Base-by-base conservation (phyloP, 1,140 invertebrate genomes). In the Drosophila suzukii region DNA sequence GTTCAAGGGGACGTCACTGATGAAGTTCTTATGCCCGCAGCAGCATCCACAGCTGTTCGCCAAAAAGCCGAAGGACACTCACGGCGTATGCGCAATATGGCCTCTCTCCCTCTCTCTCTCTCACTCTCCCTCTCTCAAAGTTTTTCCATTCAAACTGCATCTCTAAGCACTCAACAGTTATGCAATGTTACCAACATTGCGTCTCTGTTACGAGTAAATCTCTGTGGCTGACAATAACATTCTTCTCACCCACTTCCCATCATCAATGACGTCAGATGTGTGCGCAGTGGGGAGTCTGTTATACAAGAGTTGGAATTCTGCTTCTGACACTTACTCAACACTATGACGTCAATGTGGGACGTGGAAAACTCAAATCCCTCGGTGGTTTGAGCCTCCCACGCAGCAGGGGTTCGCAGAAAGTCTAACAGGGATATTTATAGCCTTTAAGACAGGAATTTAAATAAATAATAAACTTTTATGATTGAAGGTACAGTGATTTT, bases 1-100 rank as follows among this genome's bases (percentile, higher is more conserved):
- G 84, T 88, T 88, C 84, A 88, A 89, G 84, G 84, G 83, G 85
- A 88, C 84, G 84, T 88, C 84, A 88, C 79, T 51, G 82, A 62
- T 78, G 73, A 60, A 67, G 78, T 74, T 46, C 36, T 67, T 51
- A 41, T 50, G 50, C 15, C 43, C 36, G 66, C 60, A 61, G 72
- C 82, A 74, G 74, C 82, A 39, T 75, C 55, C 62, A 75, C 82
- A 86, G 82, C 83, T 86, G 82, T 85, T 85, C 58, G 39, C 43
- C 56, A 7, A 44, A 15, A 41, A 36, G 10, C 36, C 62, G 78
- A 85, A 78, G 78, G 82, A 81, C 80, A 61, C 62, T 59, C 66
- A 53, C 15, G 32, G 72, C 36, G 36, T 51, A 41, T 81, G 70
- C 78, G 63, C 58, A 70, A 38, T 34, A 32, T 57, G n/a, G 7